phyloP scores from a whole-genome alignment of 2,113 vertebrate species.

The Myrmophylax atrothorax region DNA sequence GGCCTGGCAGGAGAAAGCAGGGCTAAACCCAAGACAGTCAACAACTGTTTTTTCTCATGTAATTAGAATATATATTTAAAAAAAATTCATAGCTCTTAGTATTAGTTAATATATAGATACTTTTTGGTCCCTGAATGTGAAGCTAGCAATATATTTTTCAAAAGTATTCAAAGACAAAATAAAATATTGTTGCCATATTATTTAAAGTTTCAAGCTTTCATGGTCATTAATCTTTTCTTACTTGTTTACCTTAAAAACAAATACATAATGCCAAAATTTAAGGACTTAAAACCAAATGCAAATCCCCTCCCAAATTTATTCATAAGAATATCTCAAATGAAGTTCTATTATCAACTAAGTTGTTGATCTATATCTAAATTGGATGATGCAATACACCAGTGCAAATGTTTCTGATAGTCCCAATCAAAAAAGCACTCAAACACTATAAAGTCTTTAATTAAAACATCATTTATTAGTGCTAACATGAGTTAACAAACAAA shows the following conservation, averaged over 20 bases:
- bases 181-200: not conserved
- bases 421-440: not conserved
- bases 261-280: not conserved
- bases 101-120: not conserved
- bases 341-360: not conserved
- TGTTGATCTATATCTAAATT: not conserved
- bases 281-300: not conserved
- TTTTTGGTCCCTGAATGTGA: not conserved
- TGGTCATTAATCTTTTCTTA: not conserved
- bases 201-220: not conserved
- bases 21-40: too few relatives aligned
- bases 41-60: not conserved
- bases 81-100: not conserved
- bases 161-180: not conserved
- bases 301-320: fast-evolving
- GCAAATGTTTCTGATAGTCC: not conserved
- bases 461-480: not conserved
- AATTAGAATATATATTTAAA: not conserved
- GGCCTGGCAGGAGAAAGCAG: too few relatives aligned
- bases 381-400: not conserved
- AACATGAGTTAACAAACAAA: not conserved
- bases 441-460: not conserved
- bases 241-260: not conserved
- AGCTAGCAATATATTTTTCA: not conserved
- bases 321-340: not conserved